phyloP scores from a whole-genome alignment of 2,888 invertebrate genomes.

The Lysandra bellargus region DNA sequence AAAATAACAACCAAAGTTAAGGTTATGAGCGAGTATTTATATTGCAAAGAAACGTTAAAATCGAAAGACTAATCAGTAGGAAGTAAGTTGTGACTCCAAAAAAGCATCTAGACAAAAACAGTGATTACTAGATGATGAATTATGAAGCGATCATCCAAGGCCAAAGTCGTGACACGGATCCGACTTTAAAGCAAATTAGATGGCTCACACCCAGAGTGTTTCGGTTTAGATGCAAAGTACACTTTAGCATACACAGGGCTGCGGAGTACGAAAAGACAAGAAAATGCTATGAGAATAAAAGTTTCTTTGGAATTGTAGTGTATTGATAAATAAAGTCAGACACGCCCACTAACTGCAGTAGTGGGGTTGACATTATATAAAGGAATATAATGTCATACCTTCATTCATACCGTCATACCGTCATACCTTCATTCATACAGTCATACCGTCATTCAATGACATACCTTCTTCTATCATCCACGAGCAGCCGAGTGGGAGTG shows the following conservation, averaged over 20 bases:
- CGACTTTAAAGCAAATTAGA: conserved; percentile 37
- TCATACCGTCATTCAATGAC: too few relatives aligned
- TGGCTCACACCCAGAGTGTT: conserved; percentile 34
- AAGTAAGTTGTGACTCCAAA: neutral
- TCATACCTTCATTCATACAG: too few relatives aligned
- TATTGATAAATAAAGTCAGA: too few relatives aligned
- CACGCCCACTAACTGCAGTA: too few relatives aligned
- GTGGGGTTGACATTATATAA: too few relatives aligned
- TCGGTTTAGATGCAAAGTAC: conserved; percentile 30
- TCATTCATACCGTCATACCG: too few relatives aligned
- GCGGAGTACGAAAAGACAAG: neutral
- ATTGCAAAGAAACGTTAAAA: too few relatives aligned
- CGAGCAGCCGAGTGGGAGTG: too few relatives aligned
- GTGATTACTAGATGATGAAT: neutral
- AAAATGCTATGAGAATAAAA: neutral
- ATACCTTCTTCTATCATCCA: too few relatives aligned
- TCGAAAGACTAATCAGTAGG: neutral
- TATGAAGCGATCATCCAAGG: conserved; percentile 29
- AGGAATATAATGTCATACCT: too few relatives aligned
- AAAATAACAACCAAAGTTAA: too few relatives aligned
- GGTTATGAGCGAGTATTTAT: too few relatives aligned
- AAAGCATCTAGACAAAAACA: neutral
- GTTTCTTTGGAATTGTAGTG: neutral
- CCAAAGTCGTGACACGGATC: conserved; percentile 35
- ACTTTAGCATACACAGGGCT: conserved; percentile 26